Base-by-base conservation (phyloP, 2,797 vertebrate genomes). In the Chromis chromis region DNA sequence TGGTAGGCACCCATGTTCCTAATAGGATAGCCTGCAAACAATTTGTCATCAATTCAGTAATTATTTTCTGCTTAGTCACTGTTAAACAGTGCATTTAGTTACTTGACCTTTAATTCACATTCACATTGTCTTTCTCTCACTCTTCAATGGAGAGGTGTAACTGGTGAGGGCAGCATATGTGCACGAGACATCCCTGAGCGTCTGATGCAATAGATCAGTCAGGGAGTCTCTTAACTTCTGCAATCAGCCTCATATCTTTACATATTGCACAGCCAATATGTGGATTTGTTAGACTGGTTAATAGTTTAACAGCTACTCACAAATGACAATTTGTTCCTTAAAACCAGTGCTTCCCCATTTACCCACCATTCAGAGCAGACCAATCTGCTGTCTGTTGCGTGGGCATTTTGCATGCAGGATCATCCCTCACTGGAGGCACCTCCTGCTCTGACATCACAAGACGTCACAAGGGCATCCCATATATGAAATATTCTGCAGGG, bases 401-500 rank as follows among this genome's bases (percentile, higher is more conserved):
- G 59, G 59, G 59, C 55, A 21, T 70, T 75, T 79, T 46, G 66
- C 44, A 57, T 78, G 74, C 55, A 56, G 65, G 56, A 79, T 77
- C 65, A 63, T 77, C 61, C 53, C 53, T 52, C 7, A 76, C 78
- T 67, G 11, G 27, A 85, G 72, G 74, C 76, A 40, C 72, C 69
- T 79, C 79, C 70, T 60, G n/a, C 74, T 81, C 55, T 89, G 79
- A 89, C 84, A 53, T 86, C 81, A 85, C 71, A 79, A 73, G 71
- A 82, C 33, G 75, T 91, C 87, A 88, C 68, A 71, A 56, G 67
- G 79, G 76, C 76, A 72, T 86, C 75, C 83, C 73, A 67, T 83
- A 60, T 65, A 72, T 71, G 27, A 81, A 83, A 87, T 83, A 78
- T 87, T 88, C 65, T 78, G 81, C 77, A 76, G 77, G 39, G 74